Conservation (phyloP, 1,140 invertebrate species). For the Drosophila bocki region DNA sequence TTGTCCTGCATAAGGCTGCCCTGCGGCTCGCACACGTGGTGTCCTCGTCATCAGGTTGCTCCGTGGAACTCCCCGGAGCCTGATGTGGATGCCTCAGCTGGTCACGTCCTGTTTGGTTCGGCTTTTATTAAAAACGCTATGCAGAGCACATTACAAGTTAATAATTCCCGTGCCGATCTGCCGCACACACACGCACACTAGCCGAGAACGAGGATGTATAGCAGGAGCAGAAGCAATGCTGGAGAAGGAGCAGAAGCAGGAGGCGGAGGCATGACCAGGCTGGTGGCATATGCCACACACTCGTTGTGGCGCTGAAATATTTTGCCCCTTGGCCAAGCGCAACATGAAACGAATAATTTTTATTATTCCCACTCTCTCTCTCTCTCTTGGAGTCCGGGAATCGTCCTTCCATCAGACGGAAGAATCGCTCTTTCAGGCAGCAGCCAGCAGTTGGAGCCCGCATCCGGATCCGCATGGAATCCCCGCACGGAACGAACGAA, state of each 20-base stretch:
- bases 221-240: neutral
- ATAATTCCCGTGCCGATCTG: conserved; percentile 77
- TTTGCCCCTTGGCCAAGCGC: conserved; percentile 63
- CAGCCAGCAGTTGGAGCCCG: conserved; percentile 16
- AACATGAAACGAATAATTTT: conserved; percentile 82
- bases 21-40: conserved; percentile 70
- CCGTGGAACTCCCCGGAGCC: conserved; percentile 24
- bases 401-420: conserved; percentile 30
- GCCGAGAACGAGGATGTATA: neutral
- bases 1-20: conserved; percentile 40
- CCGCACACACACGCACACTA: conserved; percentile 18
- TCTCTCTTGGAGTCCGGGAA: conserved; percentile 19
- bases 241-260: neutral
- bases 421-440: conserved; percentile 18
- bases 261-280: conserved; percentile 35
- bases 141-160: conserved; percentile 84
- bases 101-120: conserved; percentile 74
- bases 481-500: conserved; percentile 54
- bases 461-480: conserved; percentile 39
- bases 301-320: conserved; percentile 63
- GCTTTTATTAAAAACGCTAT: conserved; percentile 83
- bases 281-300: conserved; percentile 75
- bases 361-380: conserved; percentile 59
- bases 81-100: conserved; percentile 50
- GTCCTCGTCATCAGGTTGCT: conserved; percentile 72